Conservation (phyloP, 2,797 vertebrate genomes). For the Oryzias sinensis region DNA sequence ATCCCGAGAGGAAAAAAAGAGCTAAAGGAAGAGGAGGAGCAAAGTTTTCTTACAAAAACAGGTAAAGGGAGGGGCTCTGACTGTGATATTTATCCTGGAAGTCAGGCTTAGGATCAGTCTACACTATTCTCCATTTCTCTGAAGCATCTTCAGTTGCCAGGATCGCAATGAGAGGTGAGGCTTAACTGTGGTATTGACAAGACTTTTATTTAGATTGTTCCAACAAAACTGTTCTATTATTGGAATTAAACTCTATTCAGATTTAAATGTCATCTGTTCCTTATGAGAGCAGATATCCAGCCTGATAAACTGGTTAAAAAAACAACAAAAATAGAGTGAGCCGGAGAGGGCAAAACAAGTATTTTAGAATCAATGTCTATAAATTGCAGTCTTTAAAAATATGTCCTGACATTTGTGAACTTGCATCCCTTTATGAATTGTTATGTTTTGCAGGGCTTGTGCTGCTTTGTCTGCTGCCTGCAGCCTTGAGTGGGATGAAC, state of each 20-base stretch:
- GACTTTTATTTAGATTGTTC: neutral
- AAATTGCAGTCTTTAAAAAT: neutral
- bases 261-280: too few species aligned
- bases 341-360: neutral
- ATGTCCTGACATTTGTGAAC: neutral
- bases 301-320: too few species aligned
- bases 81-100: conserved; percentile 32
- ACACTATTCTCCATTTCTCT: conserved; percentile 13
- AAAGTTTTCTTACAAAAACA: neutral
- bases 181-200: neutral
- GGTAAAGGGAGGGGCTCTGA: conserved; percentile 34
- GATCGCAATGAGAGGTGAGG: conserved; percentile 76
- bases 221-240: too few species aligned
- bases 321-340: neutral
- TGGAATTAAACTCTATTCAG: too few species aligned
- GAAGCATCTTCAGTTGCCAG: conserved; percentile 17
- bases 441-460: conserved; percentile 48
- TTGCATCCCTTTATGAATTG: neutral
- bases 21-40: conserved; percentile 21
- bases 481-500: conserved; percentile 7
- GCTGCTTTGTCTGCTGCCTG: conserved; percentile 64
- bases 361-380: neutral
- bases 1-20: conserved; percentile 9
- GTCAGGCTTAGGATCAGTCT: conserved; percentile 12
- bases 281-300: too few species aligned